phyloP scores from a whole-genome alignment of 2,888 invertebrate species.

The Brenthis daphne region DNA sequence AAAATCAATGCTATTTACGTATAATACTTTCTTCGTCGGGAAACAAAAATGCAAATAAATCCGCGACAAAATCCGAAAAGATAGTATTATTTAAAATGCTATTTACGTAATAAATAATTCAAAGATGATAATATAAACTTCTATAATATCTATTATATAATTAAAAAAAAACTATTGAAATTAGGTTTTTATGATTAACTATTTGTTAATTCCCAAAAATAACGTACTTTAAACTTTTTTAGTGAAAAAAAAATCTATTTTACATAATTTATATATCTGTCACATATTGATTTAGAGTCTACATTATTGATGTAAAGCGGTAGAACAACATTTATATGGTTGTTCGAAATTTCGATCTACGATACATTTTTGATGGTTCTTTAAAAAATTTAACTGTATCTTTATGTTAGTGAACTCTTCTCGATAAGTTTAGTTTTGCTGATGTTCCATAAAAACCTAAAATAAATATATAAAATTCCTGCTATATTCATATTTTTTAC shows the following conservation, averaged over 20 bases:
- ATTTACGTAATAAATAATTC: no score
- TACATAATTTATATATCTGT: constrained; percentile 29
- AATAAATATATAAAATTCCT: no score
- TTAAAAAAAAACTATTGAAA: neutral
- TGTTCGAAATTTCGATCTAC: constrained; percentile 13
- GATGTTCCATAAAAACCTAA: no score
- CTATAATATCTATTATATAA: no score
- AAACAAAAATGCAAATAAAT: no score
- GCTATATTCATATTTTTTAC: no score
- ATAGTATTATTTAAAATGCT: no score
- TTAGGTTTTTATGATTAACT: neutral
- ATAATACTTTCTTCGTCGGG: no score
- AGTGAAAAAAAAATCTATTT: constrained; percentile 18
- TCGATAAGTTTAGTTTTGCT: no score
- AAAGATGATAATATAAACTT: no score
- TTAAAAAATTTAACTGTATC: neutral
- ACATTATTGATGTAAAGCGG: constrained; percentile 31
- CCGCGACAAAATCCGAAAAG: no score
- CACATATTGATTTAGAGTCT: constrained; percentile 32
- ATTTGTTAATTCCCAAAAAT: constrained; percentile 7
- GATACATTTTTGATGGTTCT: constrained; percentile 1
- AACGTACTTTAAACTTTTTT: constrained; percentile 20
- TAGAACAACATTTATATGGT: constrained; percentile 22
- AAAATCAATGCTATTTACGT: no score
- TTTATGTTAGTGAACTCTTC: neutral